phyloP scores from a whole-genome alignment of 2,888 invertebrate species.

The Microplitis manilae region DNA sequence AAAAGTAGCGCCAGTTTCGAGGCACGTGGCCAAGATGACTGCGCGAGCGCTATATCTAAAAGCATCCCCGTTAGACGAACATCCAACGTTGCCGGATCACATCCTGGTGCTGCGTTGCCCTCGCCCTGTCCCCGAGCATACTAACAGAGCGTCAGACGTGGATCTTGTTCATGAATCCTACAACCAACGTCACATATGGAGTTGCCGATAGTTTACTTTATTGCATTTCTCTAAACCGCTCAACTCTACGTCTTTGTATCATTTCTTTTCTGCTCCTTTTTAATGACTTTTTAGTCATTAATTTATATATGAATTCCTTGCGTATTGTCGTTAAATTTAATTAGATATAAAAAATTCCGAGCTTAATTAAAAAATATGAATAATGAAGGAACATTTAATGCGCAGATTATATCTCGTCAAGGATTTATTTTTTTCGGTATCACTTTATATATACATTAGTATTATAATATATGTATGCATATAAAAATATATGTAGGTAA shows the following conservation, averaged over 20 bases:
- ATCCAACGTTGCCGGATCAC: conserved; percentile 5
- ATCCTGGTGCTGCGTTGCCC: background rate
- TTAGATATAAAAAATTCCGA: background rate
- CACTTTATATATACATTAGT: too few relatives aligned
- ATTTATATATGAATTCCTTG: background rate
- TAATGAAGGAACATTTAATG: background rate
- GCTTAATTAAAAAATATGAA: background rate
- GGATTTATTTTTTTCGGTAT: background rate
- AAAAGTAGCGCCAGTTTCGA: conserved; percentile 49
- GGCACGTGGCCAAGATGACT: conserved; percentile 50
- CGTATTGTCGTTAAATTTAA: background rate
- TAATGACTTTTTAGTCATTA: background rate
- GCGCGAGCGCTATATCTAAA: conserved; percentile 42
- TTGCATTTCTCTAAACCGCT: background rate
- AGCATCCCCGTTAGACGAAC: background rate
- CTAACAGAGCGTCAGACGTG: background rate
- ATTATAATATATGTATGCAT: too few relatives aligned
- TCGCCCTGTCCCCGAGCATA: background rate
- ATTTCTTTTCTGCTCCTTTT: background rate
- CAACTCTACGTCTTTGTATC: background rate
- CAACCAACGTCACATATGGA: background rate
- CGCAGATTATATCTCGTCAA: background rate
- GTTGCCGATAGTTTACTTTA: background rate
- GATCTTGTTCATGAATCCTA: background rate
- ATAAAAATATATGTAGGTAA: background rate